Base-by-base conservation (phyloP, 2,797 vertebrate species). In the Schizopygopsis malacanthus region DNA sequence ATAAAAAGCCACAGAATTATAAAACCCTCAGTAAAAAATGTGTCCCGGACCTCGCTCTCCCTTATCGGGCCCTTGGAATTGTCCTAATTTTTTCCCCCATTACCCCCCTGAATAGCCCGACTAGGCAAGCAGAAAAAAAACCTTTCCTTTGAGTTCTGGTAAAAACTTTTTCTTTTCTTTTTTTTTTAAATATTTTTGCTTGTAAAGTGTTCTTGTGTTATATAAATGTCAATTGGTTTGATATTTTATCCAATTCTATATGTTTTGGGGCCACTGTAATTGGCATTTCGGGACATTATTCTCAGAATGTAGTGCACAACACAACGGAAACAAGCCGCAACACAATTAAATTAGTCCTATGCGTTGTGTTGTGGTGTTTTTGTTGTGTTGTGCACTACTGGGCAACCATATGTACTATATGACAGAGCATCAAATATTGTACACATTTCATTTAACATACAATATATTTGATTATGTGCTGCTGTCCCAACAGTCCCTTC, bases 401-500 rank as follows among this genome's bases (percentile, higher is more conserved):
- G 59, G 4, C 4, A 16, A 52, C 50, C 50, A 61, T 5, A 13
- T 13, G n/a, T 13, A 25, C n/a, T 22, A 1, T 56, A n/a, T 15
- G 75, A n/a, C 6, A 50, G 4, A 33, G 72, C 16, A 28, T 50
- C 15, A 77, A n/a, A 77, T 43, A 73, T 33, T 33, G 15, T 43
- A 28, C 16, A 41, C 37, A 43, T n/a, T 39, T 81, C 28, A 50
- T 69, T 6, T 37, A 81, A 56, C 22, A 71, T 56, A 20, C 11
- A 81, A 70, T 39, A 41, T 37, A 7, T 28, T 69, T 85, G 4
- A 63, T 45, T 39, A 25, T 47, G n/a, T 39, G 13, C 8, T 80
- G n/a, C 11, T 79, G n/a, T 89, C 39, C 59, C 50, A 63, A 67
- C 93, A 96, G 95, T 88, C 89, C 92, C 91, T 65, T 90, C 91